phyloP scores from a whole-genome alignment of 2,113 vertebrate species.

The Ranitomeya imitator region DNA sequence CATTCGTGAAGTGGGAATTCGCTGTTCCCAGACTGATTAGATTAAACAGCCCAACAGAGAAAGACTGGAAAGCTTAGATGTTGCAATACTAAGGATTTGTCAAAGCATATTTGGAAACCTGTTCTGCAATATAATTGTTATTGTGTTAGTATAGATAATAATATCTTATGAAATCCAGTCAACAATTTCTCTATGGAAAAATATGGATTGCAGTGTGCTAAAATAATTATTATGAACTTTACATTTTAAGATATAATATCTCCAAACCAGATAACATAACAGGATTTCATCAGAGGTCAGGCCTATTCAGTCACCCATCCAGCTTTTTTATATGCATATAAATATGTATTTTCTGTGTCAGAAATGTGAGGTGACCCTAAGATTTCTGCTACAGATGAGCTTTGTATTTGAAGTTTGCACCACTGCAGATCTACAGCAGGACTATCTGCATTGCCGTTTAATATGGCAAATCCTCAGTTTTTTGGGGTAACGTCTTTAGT shows the following conservation, averaged over 20 bases:
- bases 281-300: neutral
- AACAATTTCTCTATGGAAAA: neutral
- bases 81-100: conserved; percentile 14
- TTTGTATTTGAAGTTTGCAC: too few relatives aligned
- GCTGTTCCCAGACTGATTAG: conserved; percentile 43
- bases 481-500: too few relatives aligned
- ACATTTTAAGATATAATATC: neutral
- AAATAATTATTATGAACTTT: neutral
- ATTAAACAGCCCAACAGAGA: conserved; percentile 31
- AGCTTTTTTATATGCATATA: too few relatives aligned
- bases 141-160: conserved; percentile 8
- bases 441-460: too few relatives aligned
- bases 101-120: conserved; percentile 27
- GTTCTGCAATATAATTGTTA: neutral
- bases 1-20: conserved; percentile 26
- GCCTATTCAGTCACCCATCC: neutral
- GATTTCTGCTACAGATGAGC: too few relatives aligned
- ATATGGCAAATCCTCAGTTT: too few relatives aligned
- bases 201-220: neutral
- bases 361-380: too few relatives aligned
- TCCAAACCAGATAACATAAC: neutral
- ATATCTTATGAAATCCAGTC: neutral
- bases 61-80: conserved; percentile 21
- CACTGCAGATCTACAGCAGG: too few relatives aligned
- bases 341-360: too few relatives aligned